These are phyloP conservation scores for Nymphalis urticae DNA, from an alignment of 2,888 invertebrate genomes.

Conservation along the genomic window DNA sequence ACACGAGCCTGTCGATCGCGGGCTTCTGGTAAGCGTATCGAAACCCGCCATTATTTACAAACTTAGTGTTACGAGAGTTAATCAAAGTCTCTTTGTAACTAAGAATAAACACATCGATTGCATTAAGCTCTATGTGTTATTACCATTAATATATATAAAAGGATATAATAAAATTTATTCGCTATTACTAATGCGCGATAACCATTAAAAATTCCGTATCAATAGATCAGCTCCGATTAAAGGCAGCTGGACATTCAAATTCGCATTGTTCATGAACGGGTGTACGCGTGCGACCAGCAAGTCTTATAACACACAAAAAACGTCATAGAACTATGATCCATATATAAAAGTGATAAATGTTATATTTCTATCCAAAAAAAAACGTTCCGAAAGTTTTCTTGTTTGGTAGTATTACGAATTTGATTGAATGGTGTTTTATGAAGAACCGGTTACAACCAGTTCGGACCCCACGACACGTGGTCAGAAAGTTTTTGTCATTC, in stretches of 20 bases:
- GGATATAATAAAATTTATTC: constrained; percentile 38
- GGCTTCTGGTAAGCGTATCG: constrained; percentile 31
- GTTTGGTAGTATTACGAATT: constrained; percentile 56
- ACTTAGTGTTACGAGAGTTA: constrained; percentile 18
- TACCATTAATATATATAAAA: constrained; percentile 9
- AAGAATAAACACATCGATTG: constrained; percentile 17
- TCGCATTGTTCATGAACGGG: constrained; percentile 47
- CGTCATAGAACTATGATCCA: constrained; percentile 1
- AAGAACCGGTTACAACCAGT: constrained; percentile 73
- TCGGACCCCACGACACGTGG: constrained; percentile 74
- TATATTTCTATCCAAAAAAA: constrained; percentile 33
- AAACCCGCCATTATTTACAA: constrained; percentile 23
- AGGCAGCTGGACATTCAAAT: constrained; percentile 66
- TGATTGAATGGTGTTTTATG: constrained; percentile 75
- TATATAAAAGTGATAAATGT: constrained; percentile 29
- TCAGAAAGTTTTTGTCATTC: constrained; percentile 68
- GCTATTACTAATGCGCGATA: constrained; percentile 37
- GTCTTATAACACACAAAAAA: constrained; percentile 9
- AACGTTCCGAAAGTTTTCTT: constrained; percentile 26
- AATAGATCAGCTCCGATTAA: constrained; percentile 61
- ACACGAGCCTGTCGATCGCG: constrained; percentile 35
- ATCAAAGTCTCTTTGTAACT: constrained; percentile 31
- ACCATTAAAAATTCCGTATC: constrained; percentile 55
- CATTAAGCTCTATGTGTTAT: constrained; percentile 10
- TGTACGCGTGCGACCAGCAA: constrained; percentile 4